phyloP scores from a whole-genome alignment of 2,113 vertebrate genomes.

The Prietella phreatophila region DNA sequence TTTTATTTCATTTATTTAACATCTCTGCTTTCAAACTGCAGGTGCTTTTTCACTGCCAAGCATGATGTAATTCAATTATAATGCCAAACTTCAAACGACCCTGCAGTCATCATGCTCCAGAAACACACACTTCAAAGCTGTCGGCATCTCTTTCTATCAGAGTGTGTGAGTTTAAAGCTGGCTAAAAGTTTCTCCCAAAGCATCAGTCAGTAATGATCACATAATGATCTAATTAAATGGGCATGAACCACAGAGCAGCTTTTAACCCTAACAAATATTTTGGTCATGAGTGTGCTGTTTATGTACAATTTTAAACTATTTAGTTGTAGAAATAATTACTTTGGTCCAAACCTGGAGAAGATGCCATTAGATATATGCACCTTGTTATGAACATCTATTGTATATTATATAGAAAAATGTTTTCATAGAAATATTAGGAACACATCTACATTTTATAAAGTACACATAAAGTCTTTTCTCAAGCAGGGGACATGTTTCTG shows the following conservation, averaged over 20 bases:
- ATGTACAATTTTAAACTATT: background rate
- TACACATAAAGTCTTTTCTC: background rate
- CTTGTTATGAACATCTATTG: background rate
- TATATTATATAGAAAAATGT: background rate
- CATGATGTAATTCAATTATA: conserved; percentile 53
- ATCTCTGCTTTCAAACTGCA: conserved; percentile 33
- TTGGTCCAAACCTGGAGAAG: background rate
- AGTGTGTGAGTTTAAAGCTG: conserved; percentile 1
- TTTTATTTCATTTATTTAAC: conserved; percentile 39
- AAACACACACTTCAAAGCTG: conserved; percentile 43
- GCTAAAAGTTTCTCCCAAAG: conserved; percentile 17
- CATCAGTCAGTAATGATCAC: conserved; percentile 18
- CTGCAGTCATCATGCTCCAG: conserved; percentile 31
- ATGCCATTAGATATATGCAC: background rate
- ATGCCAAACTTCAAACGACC: conserved; percentile 48
- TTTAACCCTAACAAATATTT: background rate
- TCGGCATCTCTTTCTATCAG: conserved; percentile 21
- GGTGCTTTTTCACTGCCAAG: conserved; percentile 38
- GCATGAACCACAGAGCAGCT: background rate
- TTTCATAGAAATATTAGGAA: background rate
- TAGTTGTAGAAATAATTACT: background rate
- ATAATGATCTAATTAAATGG: conserved; percentile 2
- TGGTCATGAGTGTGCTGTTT: background rate
- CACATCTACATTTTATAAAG: background rate
- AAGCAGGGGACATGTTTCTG: too few species aligned